Conservation (phyloP, 2,888 invertebrate species). For the Drosophila demipolita region DNA sequence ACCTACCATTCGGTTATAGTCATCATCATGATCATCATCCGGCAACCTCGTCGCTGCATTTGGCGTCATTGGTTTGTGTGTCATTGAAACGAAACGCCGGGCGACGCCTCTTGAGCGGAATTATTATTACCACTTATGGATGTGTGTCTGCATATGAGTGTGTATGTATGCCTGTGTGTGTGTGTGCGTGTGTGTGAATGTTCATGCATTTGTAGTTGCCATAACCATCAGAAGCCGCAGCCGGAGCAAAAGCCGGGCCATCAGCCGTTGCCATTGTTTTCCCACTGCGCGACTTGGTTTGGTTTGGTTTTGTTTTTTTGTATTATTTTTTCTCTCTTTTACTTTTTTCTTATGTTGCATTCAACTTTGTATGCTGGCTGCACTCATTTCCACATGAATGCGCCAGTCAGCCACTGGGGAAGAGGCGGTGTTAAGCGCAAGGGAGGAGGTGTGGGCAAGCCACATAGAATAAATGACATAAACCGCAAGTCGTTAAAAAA, state of each 20-base stretch:
- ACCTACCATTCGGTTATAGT: slow-evolving; percentile 54
- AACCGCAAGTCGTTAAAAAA: slow-evolving; percentile 73
- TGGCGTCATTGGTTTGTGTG: slow-evolving; percentile 73
- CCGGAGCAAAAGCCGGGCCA: slow-evolving; percentile 50
- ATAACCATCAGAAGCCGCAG: slow-evolving; percentile 59
- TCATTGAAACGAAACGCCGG: slow-evolving; percentile 83
- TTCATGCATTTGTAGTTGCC: slow-evolving; percentile 27
- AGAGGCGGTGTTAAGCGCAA: slow-evolving; percentile 14
- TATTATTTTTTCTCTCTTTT: slow-evolving; percentile 15
- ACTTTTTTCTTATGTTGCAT: slow-evolving; percentile 47
- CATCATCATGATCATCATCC: slow-evolving; percentile 33
- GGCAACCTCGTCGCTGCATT: slow-evolving; percentile 54
- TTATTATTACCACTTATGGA: slow-evolving; percentile 82
- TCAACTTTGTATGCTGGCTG: slow-evolving; percentile 72
- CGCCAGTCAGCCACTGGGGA: slow-evolving; percentile 38
- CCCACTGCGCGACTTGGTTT: slow-evolving; percentile 63
- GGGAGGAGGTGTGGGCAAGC: slow-evolving; percentile 15
- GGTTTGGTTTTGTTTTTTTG: slow-evolving; percentile 40
- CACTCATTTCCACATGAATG: slow-evolving; percentile 80
- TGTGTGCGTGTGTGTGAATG: slow-evolving; percentile 19
- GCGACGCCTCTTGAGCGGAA: slow-evolving; percentile 83
- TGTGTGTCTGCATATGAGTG: slow-evolving; percentile 17
- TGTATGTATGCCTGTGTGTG: slow-evolving; percentile 7
- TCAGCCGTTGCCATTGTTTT: slow-evolving; percentile 68
- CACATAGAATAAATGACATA: slow-evolving; percentile 50